Percentiles rank a stretch among this genome's conserved stretches.
Conservation (phyloP, 2,797 vertebrate species). For the Nyctibius grandis region DNA sequence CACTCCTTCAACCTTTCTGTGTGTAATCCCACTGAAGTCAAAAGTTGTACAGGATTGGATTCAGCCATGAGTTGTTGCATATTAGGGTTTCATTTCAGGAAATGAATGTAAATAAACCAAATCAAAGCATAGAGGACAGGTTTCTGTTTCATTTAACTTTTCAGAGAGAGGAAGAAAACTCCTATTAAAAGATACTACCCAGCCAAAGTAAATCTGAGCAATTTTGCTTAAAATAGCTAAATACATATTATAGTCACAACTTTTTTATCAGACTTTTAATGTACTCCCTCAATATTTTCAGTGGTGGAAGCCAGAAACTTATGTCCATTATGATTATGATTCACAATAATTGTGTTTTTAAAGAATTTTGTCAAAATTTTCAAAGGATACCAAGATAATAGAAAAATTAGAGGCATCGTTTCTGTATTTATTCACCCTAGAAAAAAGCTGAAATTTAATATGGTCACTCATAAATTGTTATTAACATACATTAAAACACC, state of each 20-base stretch:
- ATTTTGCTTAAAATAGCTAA: background rate
- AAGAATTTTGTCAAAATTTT: background rate
- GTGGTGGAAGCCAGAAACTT: background rate
- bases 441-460: background rate
- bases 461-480: background rate
- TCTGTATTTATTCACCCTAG: background rate
- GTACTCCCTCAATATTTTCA: background rate
- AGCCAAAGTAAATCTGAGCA: background rate
- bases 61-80: background rate
- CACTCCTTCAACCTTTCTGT: background rate
- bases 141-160: background rate
- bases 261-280: background rate
- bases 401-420: background rate
- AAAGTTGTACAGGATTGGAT: background rate
- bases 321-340: background rate
- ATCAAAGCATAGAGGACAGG: background rate
- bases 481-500: background rate
- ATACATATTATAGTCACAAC: background rate
- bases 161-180: background rate
- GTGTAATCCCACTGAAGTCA: background rate
- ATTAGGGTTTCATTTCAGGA: background rate
- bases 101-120: background rate
- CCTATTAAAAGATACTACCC: background rate
- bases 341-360: background rate
- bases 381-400: background rate